Evolutionary conservation across 2,113 vertebrate genomes (phyloP).

Genomic region (Hiodon alosoides): DNA sequence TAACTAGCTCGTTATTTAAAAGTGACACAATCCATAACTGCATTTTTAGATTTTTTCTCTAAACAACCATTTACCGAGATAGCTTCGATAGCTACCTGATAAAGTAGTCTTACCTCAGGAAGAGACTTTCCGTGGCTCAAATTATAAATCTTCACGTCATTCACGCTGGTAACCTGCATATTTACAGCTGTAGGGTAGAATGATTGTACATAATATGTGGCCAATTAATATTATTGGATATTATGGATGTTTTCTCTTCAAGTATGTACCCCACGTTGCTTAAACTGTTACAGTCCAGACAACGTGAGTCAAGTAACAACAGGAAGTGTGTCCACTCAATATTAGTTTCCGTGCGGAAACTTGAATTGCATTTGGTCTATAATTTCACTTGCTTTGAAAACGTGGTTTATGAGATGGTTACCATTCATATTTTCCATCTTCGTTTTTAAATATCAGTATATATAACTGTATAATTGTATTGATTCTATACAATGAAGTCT

Average conservation of each 20-base stretch:
- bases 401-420: too few relatives aligned
- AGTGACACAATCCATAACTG: too few relatives aligned
- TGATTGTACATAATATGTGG: conserved; percentile 37
- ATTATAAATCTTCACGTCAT: conserved; percentile 95
- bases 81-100: not conserved
- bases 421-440: too few relatives aligned
- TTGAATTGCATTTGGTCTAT: not conserved
- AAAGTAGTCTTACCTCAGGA: conserved; percentile 76
- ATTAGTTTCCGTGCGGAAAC: conserved; percentile 34
- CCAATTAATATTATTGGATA: not conserved
- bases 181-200: not conserved
- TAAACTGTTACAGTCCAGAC: not conserved
- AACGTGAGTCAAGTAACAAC: conserved; percentile 36
- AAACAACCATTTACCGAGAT: too few relatives aligned
- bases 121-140: conserved; percentile 92
- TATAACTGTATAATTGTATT: too few relatives aligned
- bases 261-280: conserved; percentile 47
- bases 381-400: too few relatives aligned
- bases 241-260: not conserved
- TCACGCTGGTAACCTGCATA: conserved; percentile 94
- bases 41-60: too few relatives aligned
- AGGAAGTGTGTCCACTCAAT: conserved; percentile 32
- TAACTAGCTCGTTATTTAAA: too few relatives aligned
- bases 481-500: too few relatives aligned
- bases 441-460: too few relatives aligned